phyloP scores from a whole-genome alignment of 2,888 invertebrate species.

The Cosmia pyralina region DNA sequence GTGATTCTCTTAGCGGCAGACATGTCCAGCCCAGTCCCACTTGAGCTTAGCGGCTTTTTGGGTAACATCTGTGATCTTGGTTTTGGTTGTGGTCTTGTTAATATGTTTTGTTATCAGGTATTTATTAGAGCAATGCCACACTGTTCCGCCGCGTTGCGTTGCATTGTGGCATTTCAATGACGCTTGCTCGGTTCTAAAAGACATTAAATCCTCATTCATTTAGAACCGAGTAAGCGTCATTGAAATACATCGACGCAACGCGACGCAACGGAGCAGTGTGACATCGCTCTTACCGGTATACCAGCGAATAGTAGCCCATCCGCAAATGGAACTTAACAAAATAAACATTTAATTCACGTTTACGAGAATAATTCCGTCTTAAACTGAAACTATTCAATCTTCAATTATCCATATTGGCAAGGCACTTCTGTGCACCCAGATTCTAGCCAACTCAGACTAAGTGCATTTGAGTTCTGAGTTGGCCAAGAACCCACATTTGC shows the following conservation, averaged over 20 bases:
- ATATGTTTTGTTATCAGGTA: not conserved
- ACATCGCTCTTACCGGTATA: not conserved
- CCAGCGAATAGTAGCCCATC: not conserved
- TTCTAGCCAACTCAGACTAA: constrained; percentile 22
- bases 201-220: no score
- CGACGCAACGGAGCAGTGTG: no score
- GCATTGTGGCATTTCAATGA: no score
- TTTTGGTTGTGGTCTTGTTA: not conserved
- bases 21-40: no score
- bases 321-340: not conserved
- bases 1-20: no score
- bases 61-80: no score
- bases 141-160: no score
- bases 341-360: not conserved
- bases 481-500: constrained; percentile 33
- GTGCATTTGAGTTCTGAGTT: constrained; percentile 47
- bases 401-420: constrained; percentile 4
- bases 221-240: no score
- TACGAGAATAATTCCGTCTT: not conserved
- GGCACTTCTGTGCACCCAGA: constrained; percentile 23
- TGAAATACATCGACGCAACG: no score
- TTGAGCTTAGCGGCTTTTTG: no score
- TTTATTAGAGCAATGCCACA: no score
- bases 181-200: no score
- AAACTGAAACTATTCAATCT: constrained; percentile 9